A percentile compares a stretch with the other conserved stretches of the same genome.
These are phyloP conservation scores for Argopecten irradians DNA, from an alignment of 1,140 invertebrate genomes.

Conservation along the genomic window DNA sequence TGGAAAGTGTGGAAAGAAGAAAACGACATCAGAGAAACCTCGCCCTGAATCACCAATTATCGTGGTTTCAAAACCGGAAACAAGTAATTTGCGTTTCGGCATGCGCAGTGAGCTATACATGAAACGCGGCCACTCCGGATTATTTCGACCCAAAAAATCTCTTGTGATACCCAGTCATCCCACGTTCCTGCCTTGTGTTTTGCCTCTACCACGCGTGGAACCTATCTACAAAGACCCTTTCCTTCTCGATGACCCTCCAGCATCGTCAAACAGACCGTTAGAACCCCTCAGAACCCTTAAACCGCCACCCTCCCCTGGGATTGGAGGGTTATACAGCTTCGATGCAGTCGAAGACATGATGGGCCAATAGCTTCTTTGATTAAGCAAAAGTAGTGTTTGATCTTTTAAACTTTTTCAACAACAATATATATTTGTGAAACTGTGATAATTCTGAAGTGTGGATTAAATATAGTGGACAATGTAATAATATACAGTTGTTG, in stretches of 20 bases:
- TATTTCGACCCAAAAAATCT: not conserved
- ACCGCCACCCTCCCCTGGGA: not conserved
- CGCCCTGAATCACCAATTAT: not conserved
- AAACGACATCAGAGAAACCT: not conserved
- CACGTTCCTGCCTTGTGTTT: not conserved
- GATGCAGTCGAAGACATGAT: not conserved
- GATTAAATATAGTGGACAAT: too few species aligned
- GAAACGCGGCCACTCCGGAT: not conserved
- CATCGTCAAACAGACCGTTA: not conserved
- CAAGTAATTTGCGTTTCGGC: not conserved
- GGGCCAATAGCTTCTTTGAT: not conserved
- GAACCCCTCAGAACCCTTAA: not conserved
- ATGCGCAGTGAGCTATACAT: constrained; percentile 15
- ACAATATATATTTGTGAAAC: too few species aligned
- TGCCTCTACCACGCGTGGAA: not conserved
- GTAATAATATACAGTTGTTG: too few species aligned
- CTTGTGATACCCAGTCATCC: not conserved
- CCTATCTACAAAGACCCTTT: not conserved
- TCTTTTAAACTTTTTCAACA: too few species aligned
- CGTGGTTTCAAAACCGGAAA: not conserved
- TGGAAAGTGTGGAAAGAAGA: not conserved
- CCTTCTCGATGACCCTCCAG: not conserved
- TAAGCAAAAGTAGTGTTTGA: too few species aligned
- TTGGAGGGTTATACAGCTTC: constrained; percentile 3
- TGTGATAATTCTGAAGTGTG: too few species aligned